phyloP scores from a whole-genome alignment of 2,797 vertebrate genomes.

The Karalla daura region DNA sequence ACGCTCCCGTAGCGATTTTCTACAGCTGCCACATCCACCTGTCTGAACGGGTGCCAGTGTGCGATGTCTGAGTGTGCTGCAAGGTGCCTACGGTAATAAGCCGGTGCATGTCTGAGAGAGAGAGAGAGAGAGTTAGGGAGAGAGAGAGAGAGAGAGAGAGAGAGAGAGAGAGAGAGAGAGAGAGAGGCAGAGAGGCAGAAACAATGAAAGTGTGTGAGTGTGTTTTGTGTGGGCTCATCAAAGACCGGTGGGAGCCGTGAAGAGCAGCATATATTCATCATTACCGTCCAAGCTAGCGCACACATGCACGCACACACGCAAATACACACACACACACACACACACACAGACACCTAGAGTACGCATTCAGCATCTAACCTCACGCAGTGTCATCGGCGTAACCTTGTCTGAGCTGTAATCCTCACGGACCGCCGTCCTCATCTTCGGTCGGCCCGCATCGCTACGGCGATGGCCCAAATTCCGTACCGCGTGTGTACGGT shows the following conservation, averaged over 20 bases:
- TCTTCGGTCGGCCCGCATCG: conserved; percentile 53
- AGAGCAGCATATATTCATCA: conserved; percentile 43
- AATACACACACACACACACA: not conserved
- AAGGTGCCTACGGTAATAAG: conserved; percentile 18
- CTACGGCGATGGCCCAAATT: conserved; percentile 72
- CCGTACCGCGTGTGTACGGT: conserved; percentile 9
- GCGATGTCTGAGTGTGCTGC: not conserved
- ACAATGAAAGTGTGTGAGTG: conserved; percentile 10
- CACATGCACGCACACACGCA: not conserved
- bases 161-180: conserved; percentile 9
- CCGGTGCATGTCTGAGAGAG: not conserved
- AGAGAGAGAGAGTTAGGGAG: not conserved
- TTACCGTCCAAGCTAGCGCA: conserved; percentile 36
- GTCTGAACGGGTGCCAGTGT: conserved; percentile 17
- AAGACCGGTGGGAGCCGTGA: conserved; percentile 42
- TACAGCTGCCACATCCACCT: conserved; percentile 23
- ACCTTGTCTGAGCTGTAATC: conserved; percentile 38
- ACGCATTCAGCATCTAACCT: not conserved
- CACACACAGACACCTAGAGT: conserved; percentile 9
- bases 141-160: not conserved
- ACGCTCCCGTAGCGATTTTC: not conserved
- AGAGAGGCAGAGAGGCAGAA: conserved; percentile 5
- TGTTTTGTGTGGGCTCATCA: conserved; percentile 57
- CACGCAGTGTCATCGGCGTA: conserved; percentile 30
- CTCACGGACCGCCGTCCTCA: conserved; percentile 28